A percentile compares a stretch with the other conserved stretches of the same genome.
These are phyloP conservation scores for Prorops nasuta DNA, from an alignment of 1,140 invertebrate species.

Conservation along the genomic window DNA sequence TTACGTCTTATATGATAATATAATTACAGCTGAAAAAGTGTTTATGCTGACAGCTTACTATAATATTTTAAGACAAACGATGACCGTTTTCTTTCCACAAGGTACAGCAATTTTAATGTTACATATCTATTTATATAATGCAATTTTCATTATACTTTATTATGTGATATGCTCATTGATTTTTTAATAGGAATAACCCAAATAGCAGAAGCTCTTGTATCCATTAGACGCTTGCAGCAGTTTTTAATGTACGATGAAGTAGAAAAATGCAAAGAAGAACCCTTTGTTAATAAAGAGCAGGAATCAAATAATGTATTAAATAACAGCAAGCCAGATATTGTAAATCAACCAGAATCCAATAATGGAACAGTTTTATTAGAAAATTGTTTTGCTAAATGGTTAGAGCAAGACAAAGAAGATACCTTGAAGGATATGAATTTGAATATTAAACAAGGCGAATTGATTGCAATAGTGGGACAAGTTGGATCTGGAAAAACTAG, in stretches of 20 bases:
- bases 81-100: constrained; percentile 73
- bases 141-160: neutral
- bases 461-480: constrained; percentile 74
- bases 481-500: constrained; percentile 79
- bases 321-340: constrained; percentile 20
- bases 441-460: constrained; percentile 62
- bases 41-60: constrained; percentile 76
- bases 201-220: constrained; percentile 64
- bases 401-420: constrained; percentile 38
- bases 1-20: constrained; percentile 68
- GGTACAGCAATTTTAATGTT: constrained; percentile 46
- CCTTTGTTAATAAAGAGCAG: no score
- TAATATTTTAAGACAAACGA: constrained; percentile 68
- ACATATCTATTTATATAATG: neutral
- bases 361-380: constrained; percentile 32
- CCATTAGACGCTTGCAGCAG: constrained; percentile 67
- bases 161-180: no score
- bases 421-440: constrained; percentile 60
- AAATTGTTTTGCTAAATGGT: constrained; percentile 50
- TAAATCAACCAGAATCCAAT: constrained; percentile 17
- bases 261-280: neutral
- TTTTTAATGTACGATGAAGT: constrained; percentile 65
- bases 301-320: neutral
- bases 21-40: constrained; percentile 69
- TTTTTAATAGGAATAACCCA: constrained; percentile 46